These are phyloP conservation scores for Thecophora atra DNA, from an alignment of 2,888 invertebrate genomes.

Conservation along the genomic window DNA sequence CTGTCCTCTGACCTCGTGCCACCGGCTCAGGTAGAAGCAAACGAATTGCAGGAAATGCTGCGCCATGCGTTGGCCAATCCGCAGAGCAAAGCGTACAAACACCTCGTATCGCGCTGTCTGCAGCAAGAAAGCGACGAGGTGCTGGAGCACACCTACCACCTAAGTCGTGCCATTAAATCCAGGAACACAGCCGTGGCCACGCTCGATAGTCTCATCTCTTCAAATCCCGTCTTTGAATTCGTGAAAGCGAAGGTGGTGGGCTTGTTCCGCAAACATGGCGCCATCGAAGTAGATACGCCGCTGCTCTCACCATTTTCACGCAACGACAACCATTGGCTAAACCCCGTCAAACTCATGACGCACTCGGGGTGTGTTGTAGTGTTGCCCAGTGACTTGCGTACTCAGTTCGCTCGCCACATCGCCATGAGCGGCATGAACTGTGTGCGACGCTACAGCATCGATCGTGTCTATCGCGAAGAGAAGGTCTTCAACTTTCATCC, in stretches of 20 bases:
- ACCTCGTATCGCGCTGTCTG: constrained; percentile 69
- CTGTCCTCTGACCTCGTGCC: constrained; percentile 85
- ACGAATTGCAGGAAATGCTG: constrained; percentile 83
- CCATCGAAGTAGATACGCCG: constrained; percentile 80
- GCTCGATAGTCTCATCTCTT: constrained; percentile 64
- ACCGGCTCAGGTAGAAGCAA: constrained; percentile 85
- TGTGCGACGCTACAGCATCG: constrained; percentile 86
- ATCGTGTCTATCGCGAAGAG: constrained; percentile 85
- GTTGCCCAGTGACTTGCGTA: constrained; percentile 84
- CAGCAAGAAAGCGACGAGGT: constrained; percentile 64
- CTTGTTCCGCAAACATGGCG: constrained; percentile 82
- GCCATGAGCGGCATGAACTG: constrained; percentile 81
- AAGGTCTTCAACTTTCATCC: constrained; percentile 86
- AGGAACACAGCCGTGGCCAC: constrained; percentile 59
- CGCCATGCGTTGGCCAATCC: constrained; percentile 83
- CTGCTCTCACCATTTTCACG: constrained; percentile 79
- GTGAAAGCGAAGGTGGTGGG: constrained; percentile 66
- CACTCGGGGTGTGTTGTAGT: constrained; percentile 85
- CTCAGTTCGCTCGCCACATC: constrained; percentile 83
- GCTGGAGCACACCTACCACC: constrained; percentile 82
- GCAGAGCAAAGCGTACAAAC: constrained; percentile 80
- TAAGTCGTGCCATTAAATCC: constrained; percentile 62
- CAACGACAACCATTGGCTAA: constrained; percentile 57
- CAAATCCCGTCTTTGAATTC: constrained; percentile 64
- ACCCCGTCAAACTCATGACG: constrained; percentile 83